phyloP scores from a whole-genome alignment of 1,140 invertebrate species.

The Dryas iulia region DNA sequence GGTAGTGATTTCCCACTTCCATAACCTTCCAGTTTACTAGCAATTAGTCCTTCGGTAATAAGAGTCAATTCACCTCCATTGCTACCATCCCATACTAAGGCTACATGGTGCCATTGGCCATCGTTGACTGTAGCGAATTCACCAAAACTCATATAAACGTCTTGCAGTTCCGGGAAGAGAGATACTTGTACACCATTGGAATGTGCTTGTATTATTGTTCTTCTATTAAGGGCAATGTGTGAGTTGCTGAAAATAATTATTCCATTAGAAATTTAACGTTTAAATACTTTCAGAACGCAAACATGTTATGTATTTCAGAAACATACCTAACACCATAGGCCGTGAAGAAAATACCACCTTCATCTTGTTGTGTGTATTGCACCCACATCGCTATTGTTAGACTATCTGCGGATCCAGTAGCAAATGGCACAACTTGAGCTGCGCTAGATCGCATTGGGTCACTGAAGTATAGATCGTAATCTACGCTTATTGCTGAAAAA shows the following conservation, averaged over 20 bases:
- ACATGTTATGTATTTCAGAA: neutral
- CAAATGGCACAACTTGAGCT: conserved; percentile 94
- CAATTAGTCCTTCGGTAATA: conserved; percentile 95
- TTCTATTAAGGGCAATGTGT: conserved; percentile 89
- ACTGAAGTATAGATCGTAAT: conserved; percentile 97
- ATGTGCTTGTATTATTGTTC: conserved; percentile 92
- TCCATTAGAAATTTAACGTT: neutral
- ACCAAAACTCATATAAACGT: conserved; percentile 94
- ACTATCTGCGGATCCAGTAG: conserved; percentile 87
- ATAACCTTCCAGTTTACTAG: conserved; percentile 93
- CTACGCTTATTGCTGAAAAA: conserved; percentile 92
- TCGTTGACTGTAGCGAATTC: conserved; percentile 97
- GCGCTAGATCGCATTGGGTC: conserved; percentile 93
- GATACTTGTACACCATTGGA: conserved; percentile 94
- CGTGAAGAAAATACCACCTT: conserved; percentile 95
- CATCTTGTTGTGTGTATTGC: conserved; percentile 94
- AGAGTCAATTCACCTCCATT: conserved; percentile 91
- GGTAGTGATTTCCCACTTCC: conserved; percentile 89
- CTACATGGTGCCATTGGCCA: conserved; percentile 98
- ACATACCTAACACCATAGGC: conserved; percentile 88
- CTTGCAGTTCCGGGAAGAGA: conserved; percentile 92
- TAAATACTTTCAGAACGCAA: neutral
- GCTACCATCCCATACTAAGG: conserved; percentile 94
- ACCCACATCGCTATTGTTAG: conserved; percentile 97
- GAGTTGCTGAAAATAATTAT: conserved; percentile 82